Conservation (phyloP, 2,113 vertebrate genomes). For the Chlorocebus sabaeus region DNA sequence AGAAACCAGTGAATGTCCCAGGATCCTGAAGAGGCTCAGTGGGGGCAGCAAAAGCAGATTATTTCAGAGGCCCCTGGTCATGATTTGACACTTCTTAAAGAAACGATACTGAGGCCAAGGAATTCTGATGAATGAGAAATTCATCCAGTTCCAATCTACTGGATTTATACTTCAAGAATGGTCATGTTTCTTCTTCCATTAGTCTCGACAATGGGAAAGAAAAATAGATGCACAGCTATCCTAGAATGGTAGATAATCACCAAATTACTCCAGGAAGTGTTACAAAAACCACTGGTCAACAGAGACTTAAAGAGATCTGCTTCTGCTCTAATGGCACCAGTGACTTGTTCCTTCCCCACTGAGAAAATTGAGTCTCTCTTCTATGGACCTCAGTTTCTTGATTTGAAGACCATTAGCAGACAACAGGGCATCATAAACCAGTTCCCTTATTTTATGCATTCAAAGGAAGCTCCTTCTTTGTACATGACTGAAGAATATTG, state of each 20-base stretch:
- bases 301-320: neutral
- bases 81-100: slow-evolving; percentile 24
- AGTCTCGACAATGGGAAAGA: neutral
- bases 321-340: neutral
- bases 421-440: neutral
- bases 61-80: neutral
- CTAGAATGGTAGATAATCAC: neutral
- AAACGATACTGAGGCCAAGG: neutral
- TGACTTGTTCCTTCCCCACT: neutral
- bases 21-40: neutral
- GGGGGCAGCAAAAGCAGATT: neutral
- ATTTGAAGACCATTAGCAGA: neutral
- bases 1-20: neutral
- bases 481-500: neutral
- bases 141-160: neutral
- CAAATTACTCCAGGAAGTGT: neutral
- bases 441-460: neutral
- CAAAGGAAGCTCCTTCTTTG: neutral
- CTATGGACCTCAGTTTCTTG: neutral
- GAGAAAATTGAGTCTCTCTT: neutral
- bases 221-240: neutral
- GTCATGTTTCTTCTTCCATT: neutral
- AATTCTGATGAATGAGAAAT: neutral
- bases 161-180: neutral
- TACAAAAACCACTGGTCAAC: neutral